Evolutionary conservation across 2,888 invertebrate genomes (phyloP).

Genomic region (Pomacea canaliculata): DNA sequence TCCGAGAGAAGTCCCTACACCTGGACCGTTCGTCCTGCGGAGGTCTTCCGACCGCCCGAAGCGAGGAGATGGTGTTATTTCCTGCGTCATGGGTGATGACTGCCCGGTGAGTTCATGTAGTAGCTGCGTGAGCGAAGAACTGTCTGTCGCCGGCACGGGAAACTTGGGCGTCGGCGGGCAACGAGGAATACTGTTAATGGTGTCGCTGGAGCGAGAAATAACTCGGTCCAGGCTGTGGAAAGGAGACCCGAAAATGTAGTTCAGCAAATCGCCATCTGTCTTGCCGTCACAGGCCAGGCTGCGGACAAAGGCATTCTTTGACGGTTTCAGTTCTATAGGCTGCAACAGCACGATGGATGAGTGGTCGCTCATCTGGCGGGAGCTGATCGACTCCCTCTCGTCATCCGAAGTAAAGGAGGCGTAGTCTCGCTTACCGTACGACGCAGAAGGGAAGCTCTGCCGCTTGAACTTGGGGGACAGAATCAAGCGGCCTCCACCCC

Average conservation of each 20-base stretch:
- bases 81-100: conserved; percentile 15
- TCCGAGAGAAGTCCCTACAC: neutral
- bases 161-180: conserved; percentile 61
- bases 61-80: conserved; percentile 16
- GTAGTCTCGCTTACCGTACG: conserved; percentile 16
- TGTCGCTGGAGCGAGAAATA: conserved; percentile 58
- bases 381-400: conserved; percentile 56
- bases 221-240: conserved; percentile 45
- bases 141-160: conserved; percentile 49
- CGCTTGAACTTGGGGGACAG: conserved; percentile 19
- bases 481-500: conserved; percentile 5
- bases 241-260: conserved; percentile 34
- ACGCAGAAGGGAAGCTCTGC: conserved; percentile 18
- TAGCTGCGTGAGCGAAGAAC: conserved; percentile 56
- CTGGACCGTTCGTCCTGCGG: neutral
- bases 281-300: conserved; percentile 42
- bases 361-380: conserved; percentile 56
- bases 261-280: conserved; percentile 44
- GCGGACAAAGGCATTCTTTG: conserved; percentile 51
- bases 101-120: conserved; percentile 50
- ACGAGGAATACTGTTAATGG: conserved; percentile 54
- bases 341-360: conserved; percentile 59
- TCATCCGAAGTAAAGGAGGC: conserved; percentile 46
- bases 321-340: conserved; percentile 58
- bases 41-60: neutral